Conservation (phyloP, 2,797 vertebrate species). For the Clarias pachynema region DNA sequence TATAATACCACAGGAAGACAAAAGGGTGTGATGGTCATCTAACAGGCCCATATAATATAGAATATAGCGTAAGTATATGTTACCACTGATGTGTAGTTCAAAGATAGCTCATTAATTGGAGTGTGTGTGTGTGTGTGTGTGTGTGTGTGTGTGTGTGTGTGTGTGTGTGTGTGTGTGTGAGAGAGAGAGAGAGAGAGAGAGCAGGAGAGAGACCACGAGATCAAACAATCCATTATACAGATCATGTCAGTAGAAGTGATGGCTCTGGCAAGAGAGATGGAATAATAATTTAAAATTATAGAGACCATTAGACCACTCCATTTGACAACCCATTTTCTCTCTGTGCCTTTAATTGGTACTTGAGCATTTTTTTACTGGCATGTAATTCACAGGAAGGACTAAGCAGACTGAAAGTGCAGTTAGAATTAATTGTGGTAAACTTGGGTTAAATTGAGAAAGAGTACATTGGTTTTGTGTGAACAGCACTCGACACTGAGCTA, state of each 20-base stretch:
- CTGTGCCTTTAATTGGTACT: background rate
- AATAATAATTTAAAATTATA: conserved; percentile 9
- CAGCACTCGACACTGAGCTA: background rate
- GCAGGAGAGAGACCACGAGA: background rate
- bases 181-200: background rate
- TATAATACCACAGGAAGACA: background rate
- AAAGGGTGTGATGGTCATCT: background rate
- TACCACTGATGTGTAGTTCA: background rate
- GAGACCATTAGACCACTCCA: background rate
- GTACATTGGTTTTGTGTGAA: background rate
- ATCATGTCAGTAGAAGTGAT: conserved; percentile 23
- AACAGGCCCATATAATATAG: background rate
- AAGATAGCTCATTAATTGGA: too few relatives aligned
- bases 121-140: background rate
- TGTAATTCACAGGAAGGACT: background rate
- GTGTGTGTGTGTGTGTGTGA: background rate
- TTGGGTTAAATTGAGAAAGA: background rate
- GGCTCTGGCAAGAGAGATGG: background rate
- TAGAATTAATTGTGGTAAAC: background rate
- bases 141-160: background rate
- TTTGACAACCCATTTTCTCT: background rate
- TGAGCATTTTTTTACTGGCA: conserved; percentile 1
- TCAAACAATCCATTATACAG: conserved; percentile 35
- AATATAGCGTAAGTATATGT: background rate
- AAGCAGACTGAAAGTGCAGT: background rate